A percentile compares a stretch with the other conserved stretches of the same genome.
phyloP scores from a whole-genome alignment of 1,140 invertebrate species.

The Conus ventricosus region DNA sequence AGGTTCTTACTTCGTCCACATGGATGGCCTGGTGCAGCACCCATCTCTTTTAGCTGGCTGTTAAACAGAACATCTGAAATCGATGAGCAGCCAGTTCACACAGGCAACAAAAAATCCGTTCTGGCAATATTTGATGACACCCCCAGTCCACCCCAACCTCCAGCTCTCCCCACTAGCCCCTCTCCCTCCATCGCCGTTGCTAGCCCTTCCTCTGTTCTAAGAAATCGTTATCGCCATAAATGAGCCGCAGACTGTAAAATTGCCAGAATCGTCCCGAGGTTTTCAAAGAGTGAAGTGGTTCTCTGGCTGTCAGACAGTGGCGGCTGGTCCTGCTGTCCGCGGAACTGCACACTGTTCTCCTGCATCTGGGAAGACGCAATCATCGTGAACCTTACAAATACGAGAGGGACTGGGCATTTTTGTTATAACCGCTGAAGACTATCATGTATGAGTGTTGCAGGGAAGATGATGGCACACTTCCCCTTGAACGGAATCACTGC shows the following conservation, averaged over 20 bases:
- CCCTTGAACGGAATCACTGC: too few species aligned
- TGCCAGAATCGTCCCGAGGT: neutral
- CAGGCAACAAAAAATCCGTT: too few species aligned
- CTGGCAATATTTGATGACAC: too few species aligned
- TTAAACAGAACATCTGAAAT: too few species aligned
- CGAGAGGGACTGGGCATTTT: too few species aligned
- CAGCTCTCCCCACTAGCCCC: neutral
- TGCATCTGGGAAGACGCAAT: neutral
- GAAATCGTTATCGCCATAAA: neutral
- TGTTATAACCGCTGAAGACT: too few species aligned
- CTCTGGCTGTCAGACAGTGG: neutral
- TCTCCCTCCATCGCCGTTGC: neutral
- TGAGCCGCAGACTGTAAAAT: neutral
- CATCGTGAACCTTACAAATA: neutral
- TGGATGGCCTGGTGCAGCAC: too few species aligned
- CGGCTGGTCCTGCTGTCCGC: neutral
- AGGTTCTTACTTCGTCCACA: too few species aligned
- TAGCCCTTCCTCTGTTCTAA: neutral
- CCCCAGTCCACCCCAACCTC: neutral
- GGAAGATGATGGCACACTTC: too few species aligned
- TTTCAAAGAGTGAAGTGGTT: neutral
- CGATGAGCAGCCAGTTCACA: too few species aligned
- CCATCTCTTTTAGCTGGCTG: too few species aligned
- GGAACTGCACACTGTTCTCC: neutral
- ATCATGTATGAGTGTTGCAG: too few species aligned